phyloP scores from a whole-genome alignment of 2,888 invertebrate species.

The Drosophila crucigera region DNA sequence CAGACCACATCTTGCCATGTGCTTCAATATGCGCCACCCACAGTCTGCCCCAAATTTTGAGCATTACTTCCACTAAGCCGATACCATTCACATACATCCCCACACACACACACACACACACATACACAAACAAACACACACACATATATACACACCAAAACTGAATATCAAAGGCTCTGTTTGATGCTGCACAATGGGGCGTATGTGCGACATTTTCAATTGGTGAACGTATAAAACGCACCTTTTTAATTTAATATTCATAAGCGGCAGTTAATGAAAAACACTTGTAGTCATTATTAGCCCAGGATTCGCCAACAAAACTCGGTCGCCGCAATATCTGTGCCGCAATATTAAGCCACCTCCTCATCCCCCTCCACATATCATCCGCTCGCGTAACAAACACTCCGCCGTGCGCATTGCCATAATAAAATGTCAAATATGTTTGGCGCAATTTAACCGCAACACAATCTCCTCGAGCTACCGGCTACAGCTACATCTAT shows the following conservation, averaged over 20 bases:
- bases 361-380: background rate
- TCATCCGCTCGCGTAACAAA: background rate
- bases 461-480: slow-evolving; percentile 61
- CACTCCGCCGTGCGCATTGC: slow-evolving; percentile 31
- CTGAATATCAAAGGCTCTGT: slow-evolving; percentile 23
- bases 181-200: slow-evolving; percentile 37
- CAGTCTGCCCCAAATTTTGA: slow-evolving; percentile 18
- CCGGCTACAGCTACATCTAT: slow-evolving; percentile 26
- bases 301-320: background rate
- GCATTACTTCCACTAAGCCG: slow-evolving; percentile 32
- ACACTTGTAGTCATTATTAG: slow-evolving; percentile 66
- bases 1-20: slow-evolving; percentile 32
- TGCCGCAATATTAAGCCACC: slow-evolving; percentile 18
- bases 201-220: slow-evolving; percentile 50
- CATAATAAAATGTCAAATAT: slow-evolving; percentile 81
- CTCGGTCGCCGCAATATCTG: slow-evolving; percentile 32
- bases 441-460: slow-evolving; percentile 79
- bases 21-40: slow-evolving; percentile 36
- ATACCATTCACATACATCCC: background rate
- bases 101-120: background rate
- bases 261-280: slow-evolving; percentile 78
- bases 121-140: too few species aligned
- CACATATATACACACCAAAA: background rate
- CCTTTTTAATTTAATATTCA: slow-evolving; percentile 78
- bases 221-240: slow-evolving; percentile 25